These are phyloP conservation scores for Halichoeres trimaculatus DNA, from an alignment of 2,113 vertebrate genomes.

Conservation along the genomic window DNA sequence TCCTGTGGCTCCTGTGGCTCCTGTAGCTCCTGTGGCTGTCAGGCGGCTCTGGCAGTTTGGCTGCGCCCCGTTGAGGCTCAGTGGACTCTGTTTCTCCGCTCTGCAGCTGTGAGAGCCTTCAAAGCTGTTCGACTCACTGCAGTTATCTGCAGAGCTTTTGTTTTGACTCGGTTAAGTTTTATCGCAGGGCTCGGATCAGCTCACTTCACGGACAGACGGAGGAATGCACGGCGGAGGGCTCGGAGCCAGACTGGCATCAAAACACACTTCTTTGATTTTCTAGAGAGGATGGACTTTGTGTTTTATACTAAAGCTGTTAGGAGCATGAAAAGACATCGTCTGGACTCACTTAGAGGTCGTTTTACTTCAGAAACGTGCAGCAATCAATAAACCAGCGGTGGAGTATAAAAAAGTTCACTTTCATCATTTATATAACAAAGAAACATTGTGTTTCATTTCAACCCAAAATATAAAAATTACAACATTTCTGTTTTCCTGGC, in stretches of 20 bases:
- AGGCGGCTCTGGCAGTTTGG: conserved; percentile 66
- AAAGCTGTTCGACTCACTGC: conserved; percentile 52
- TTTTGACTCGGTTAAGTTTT: conserved; percentile 66
- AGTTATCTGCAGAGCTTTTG: conserved; percentile 56
- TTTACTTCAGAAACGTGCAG: not conserved
- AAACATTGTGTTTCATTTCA: too few species aligned
- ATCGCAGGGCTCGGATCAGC: conserved; percentile 60
- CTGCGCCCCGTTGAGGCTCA: conserved; percentile 56
- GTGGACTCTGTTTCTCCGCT: conserved; percentile 28
- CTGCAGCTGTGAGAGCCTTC: conserved; percentile 56
- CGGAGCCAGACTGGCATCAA: conserved; percentile 20
- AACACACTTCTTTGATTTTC: not conserved
- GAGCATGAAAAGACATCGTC: not conserved
- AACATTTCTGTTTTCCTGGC: too few species aligned
- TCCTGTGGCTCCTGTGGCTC: conserved; percentile 47
- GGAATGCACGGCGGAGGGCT: conserved; percentile 40
- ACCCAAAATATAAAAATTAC: too few species aligned
- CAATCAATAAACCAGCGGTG: not conserved
- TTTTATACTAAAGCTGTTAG: conserved; percentile 11
- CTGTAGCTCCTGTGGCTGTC: conserved; percentile 43
- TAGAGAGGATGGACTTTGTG: not conserved
- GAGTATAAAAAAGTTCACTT: not conserved
- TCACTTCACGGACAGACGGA: conserved; percentile 45
- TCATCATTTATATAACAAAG: too few species aligned
- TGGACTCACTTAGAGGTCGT: not conserved